phyloP scores from a whole-genome alignment of 2,113 vertebrate species.

The Hemiprocne comata region DNA sequence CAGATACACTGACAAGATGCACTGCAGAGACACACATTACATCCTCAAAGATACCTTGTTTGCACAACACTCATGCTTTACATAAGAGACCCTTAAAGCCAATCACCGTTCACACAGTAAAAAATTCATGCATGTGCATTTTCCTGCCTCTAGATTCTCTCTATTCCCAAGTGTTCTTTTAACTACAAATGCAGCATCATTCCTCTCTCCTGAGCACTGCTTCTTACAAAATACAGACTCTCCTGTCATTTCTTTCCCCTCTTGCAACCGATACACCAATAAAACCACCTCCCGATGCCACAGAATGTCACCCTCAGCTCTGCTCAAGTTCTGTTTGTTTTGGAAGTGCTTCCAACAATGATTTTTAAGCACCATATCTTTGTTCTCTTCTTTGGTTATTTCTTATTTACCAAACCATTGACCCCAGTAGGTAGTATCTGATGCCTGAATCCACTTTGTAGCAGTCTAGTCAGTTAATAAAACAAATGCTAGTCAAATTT shows the following conservation, averaged over 20 bases:
- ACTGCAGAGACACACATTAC: neutral
- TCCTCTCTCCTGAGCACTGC: neutral
- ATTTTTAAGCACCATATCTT: neutral
- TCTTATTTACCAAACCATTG: neutral
- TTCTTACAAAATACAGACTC: neutral
- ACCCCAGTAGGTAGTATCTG: neutral
- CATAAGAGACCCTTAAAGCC: neutral
- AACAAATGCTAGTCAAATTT: neutral
- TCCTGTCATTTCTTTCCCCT: neutral
- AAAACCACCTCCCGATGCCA: neutral
- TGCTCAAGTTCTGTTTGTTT: neutral
- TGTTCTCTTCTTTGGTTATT: neutral
- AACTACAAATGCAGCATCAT: neutral
- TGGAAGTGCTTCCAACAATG: neutral
- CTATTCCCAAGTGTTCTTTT: neutral
- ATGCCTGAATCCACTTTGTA: neutral
- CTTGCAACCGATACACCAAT: neutral
- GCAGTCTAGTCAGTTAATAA: neutral
- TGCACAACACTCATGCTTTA: neutral
- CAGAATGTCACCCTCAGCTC: neutral
- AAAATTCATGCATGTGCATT: rapidly evolving
- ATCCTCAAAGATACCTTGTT: neutral
- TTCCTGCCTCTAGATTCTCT: neutral
- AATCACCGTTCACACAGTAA: neutral
- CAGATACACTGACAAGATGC: neutral